Evolutionary conservation across 1,140 invertebrate species (phyloP), one percentile per base, ranked within the genome.

Genomic region (Plectrocnemia conspersa): DNA sequence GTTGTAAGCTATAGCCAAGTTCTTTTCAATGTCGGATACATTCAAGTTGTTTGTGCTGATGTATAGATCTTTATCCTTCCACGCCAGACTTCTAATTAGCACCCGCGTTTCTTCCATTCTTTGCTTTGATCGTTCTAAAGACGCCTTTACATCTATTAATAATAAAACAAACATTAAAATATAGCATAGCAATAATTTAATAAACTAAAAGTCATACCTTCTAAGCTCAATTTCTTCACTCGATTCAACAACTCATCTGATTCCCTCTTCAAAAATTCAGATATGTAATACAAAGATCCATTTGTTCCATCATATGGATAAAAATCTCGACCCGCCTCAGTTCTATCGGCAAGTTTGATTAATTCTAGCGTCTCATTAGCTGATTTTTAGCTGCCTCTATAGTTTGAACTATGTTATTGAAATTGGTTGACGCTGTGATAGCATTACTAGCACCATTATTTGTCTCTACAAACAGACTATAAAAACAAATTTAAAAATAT

Each of bases 391-490:
- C 88, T 23, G 73, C 72, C 13, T 73, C 64, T 9, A 92, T 73
- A 18, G 77, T 77, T 35, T 83, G 77, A 0, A 87, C 80, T 45
- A 96, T 93, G 59, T 83, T 83, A 62, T 88, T 78, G 68, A 93
- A 93, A 0, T 86, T 90, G 46, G 82, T 80, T 32, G 90, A 91
- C 1, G 89, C 89, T 63, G 81, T 78, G 23, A 91, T 68, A 15
- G 88, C 84, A 56, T 79, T 79, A 13, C 82, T 81, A 15, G 87
- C 82, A 44, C 82, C 78, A 29, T 79, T 75, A 25, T 80, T 77
- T 1, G 85, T 85, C 55, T 81, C 77, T 24, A 79, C 80, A 65
- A 89, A 87, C 52, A 85, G 64, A 50, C 85, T 87, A 64, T 33
- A 70, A 64, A 54, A 42, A 56, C 41, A 54, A 25, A 15, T 52